Base-by-base conservation (phyloP, 2,113 vertebrate species). In the Apeltes quadracus region DNA sequence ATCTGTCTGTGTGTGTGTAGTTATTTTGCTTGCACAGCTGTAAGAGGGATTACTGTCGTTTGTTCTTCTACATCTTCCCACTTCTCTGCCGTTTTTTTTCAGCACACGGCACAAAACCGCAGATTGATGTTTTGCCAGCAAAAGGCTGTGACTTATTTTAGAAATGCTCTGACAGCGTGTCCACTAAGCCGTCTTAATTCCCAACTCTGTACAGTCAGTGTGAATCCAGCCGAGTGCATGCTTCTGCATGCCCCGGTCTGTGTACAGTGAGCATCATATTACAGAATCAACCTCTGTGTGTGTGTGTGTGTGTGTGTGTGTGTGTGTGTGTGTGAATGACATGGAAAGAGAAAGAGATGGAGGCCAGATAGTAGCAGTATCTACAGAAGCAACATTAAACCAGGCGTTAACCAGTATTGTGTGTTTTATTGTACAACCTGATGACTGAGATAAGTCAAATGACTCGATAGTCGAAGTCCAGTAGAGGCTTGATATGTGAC, bases 261-360 rank as follows among this genome's bases (percentile, higher is more conserved):
- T 82, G 62, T 84, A 78, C 79, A 79, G 48, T 73, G 59, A 68
- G 79, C 53, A 50, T 86, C 77, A 44, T 53, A 39, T 88, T 86
- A 83, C 81, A 72, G 57, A 69, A 69, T 53, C 39, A 22, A 7
- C 43, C 44, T 23, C 22, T 41, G 38, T 48, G 20, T 64, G 44
- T 50, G 29, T 76, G 67, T 53, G 57, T 23, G 55, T 74, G 48
- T 61, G 76, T 63, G 67, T 53, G 61, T 56, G 44, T 53, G 70
- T 50, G 69, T 38, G 10, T 29, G 16, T n/a, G 16, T 10, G 29
- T 9, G 44, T 20, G 2, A 61, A 38, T n/a, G 39, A 48, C 36
- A 6, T 34, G 57, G 50, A 53, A 57, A 61, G 7, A 63, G 36
- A 46, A 29, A n/a, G 50, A 32, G 41, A 46, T 57, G 51, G 48